Evolutionary conservation across 2,888 invertebrate genomes (phyloP).

Genomic region (Leptodirus hochenwartii): DNA sequence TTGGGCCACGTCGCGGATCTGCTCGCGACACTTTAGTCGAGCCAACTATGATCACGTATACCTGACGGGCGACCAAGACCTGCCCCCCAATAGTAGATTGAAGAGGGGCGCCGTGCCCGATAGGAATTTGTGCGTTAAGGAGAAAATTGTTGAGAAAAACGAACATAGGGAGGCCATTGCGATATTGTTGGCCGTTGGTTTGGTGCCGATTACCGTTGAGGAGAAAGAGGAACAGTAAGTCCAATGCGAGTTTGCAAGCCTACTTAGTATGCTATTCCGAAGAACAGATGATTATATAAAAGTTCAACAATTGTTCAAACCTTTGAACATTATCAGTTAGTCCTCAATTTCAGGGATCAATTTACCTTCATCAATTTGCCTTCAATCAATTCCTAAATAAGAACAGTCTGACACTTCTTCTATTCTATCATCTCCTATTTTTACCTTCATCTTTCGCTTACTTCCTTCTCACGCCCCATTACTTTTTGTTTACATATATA

Average conservation of each 20-base stretch:
- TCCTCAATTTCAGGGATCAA: too few species aligned
- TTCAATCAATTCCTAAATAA: too few species aligned
- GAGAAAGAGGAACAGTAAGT: neutral
- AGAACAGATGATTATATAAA: too few species aligned
- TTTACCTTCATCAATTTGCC: too few species aligned
- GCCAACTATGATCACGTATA: constrained; percentile 35
- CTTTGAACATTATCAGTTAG: too few species aligned
- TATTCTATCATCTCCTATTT: too few species aligned
- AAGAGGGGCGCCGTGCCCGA: constrained; percentile 32
- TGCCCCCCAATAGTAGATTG: constrained; percentile 32
- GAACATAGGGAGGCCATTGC: constrained; percentile 27
- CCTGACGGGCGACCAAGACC: constrained; percentile 33
- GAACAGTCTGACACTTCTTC: too few species aligned
- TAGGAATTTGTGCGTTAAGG: constrained; percentile 17
- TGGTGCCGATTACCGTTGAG: constrained; percentile 26
- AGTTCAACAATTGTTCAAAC: too few species aligned
- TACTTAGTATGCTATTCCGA: too few species aligned
- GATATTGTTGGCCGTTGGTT: constrained; percentile 34
- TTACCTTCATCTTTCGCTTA: too few species aligned
- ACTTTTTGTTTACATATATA: too few species aligned
- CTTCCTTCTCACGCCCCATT: too few species aligned
- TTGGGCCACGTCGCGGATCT: constrained; percentile 35
- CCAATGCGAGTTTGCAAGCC: constrained; percentile 11
- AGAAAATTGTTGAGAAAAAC: constrained; percentile 15
- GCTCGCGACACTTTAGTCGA: constrained; percentile 33